Conservation (phyloP, 2,797 vertebrate genomes). For the Darevskia mixta region DNA sequence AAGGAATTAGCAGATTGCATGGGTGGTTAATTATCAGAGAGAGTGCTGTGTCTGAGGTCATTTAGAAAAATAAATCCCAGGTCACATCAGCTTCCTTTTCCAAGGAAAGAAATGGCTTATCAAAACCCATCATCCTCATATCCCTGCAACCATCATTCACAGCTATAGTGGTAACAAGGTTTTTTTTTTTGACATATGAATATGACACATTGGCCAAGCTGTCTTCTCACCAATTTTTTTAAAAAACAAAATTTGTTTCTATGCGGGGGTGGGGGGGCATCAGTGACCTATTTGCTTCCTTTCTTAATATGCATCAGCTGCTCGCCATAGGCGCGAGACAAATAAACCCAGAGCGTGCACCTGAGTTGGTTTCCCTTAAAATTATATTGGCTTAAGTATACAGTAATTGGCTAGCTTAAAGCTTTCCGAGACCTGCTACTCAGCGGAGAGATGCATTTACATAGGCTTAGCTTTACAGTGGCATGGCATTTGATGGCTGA, state of each 20-base stretch:
- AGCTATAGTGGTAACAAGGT: slow-evolving; percentile 50
- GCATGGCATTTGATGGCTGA: neutral
- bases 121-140: slow-evolving; percentile 47
- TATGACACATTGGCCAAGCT: slow-evolving; percentile 73
- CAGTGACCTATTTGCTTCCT: slow-evolving; percentile 67
- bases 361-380: neutral
- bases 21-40: slow-evolving; percentile 65
- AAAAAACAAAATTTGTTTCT: slow-evolving; percentile 64
- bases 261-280: slow-evolving; percentile 3
- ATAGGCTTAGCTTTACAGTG: neutral
- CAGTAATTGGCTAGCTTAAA: slow-evolving; percentile 51
- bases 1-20: slow-evolving; percentile 66
- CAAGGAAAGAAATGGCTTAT: slow-evolving; percentile 17
- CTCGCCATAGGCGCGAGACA: slow-evolving; percentile 16
- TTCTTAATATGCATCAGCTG: slow-evolving; percentile 42
- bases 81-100: slow-evolving; percentile 27
- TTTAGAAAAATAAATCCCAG: slow-evolving; percentile 49
- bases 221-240: slow-evolving; percentile 53
- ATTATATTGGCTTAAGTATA: neutral
- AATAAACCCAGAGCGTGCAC: neutral
- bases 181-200: slow-evolving; percentile 57
- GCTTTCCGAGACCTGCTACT: neutral
- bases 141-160: slow-evolving; percentile 57
- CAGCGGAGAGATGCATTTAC: slow-evolving; percentile 7
- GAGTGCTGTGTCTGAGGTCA: slow-evolving; percentile 39